Conservation (phyloP, 2,888 invertebrate genomes). For the Poecilobothrus nobilitatus region DNA sequence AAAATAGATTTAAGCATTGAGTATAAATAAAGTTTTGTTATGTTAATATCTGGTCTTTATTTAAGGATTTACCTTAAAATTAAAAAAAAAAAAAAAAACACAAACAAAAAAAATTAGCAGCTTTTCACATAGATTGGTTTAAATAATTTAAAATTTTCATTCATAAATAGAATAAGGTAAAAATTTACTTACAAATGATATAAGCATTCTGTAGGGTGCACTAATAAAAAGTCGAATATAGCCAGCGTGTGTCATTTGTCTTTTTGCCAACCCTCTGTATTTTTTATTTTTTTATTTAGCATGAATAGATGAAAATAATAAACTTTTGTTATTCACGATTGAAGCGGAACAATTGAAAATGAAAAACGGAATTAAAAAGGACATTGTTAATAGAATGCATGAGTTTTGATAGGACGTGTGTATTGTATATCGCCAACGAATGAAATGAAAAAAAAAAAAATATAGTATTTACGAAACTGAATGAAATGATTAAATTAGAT, state of each 20-base stretch:
- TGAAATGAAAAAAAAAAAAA: neutral
- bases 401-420: neutral
- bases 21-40: neutral
- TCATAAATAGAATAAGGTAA: neutral
- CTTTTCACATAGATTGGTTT: neutral
- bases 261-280: neutral
- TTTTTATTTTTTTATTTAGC: no score
- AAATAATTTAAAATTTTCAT: neutral
- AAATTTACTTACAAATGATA: neutral
- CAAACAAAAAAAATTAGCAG: constrained; percentile 1
- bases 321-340: neutral
- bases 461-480: no score
- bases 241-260: neutral
- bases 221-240: neutral
- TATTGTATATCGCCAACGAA: neutral
- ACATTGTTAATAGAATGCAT: neutral
- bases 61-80: neutral
- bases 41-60: neutral
- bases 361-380: no score
- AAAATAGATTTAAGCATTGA: no score
- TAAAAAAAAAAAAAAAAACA: no score
- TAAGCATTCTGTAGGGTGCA: neutral
- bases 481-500: constrained; percentile 3
- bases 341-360: neutral
- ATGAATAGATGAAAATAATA: neutral